Evolutionary conservation across 2,113 vertebrate species (phyloP), one percentile per base, ranked within the genome.

Genomic region (Neodontobutis hainanensis): DNA sequence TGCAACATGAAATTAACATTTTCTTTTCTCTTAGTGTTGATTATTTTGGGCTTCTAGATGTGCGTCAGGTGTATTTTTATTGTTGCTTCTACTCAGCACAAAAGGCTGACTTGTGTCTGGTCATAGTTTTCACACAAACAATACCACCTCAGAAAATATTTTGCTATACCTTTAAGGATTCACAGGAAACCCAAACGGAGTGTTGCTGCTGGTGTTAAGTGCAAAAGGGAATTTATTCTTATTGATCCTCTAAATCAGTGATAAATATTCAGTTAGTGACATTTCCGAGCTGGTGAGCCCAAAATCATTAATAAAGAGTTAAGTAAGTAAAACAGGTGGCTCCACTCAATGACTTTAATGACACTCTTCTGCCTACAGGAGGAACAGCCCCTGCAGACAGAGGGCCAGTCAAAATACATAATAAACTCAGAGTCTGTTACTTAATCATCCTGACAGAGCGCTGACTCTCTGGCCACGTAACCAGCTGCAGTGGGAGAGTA

Each of bases 201-300:
- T 61, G 51, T 57, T 66, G 62, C 73, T 78, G 74, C 11, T 63
- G 35, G 38, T 40, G 57, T 65, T 73, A 74, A 19, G 16, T 59
- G 58, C 6, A 0, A 42, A 51, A 70, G 8, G 9, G 53, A 66
- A 57, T n/a, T 5, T 61, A 72, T 40, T 70, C 80, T 69, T 47
- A 44, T 27, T 74, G 82, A 67, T 38, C 42, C 57, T 52, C 38
- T 32, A 16, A 6, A 38, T 48, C 67, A n/a, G 34, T 35, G 2
- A 81, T 77, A 73, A 70, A 75, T 77, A 79, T 68, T 73, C 60
- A 71, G 53, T 44, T 3, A 6, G 53, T 82, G 84, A 80, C 84
- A 86, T 86, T 88, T 85, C 58, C 58, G 12, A 58, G 59, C 34
- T 40, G 16, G 57, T 44, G 10, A 43, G 53, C 44, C 69, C 36